phyloP scores from a whole-genome alignment of 2,113 vertebrate genomes.

The Sigmodon hispidus region DNA sequence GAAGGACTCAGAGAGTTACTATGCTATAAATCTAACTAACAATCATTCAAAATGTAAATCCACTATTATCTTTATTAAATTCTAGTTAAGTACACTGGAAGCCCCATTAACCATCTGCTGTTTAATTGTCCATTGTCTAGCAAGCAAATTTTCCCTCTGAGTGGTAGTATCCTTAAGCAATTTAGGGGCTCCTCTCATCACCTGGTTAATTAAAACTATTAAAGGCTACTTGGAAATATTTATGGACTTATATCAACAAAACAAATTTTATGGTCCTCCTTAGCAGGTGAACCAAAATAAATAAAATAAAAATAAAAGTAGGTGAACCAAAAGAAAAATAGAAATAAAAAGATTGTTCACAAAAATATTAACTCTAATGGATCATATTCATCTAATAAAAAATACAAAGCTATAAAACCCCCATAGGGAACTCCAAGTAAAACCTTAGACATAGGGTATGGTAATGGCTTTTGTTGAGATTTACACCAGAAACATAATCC shows the following conservation, averaged over 20 bases:
- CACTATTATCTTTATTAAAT: constrained; percentile 64
- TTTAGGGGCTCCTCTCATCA: constrained; percentile 26
- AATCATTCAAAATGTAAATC: constrained; percentile 62
- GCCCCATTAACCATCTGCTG: constrained; percentile 55
- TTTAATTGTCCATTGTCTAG: constrained; percentile 59
- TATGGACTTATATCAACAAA: constrained; percentile 53
- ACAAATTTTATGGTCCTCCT: not conserved
- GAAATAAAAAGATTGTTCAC: not conserved
- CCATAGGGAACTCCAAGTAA: not conserved
- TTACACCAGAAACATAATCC: not conserved
- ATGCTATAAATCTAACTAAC: constrained; percentile 52
- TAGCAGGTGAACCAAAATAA: not conserved
- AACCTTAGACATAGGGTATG: not conserved
- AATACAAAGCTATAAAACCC: not conserved
- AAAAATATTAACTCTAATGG: constrained; percentile 15
- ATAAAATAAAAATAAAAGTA: too few species aligned
- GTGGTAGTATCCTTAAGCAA: constrained; percentile 43
- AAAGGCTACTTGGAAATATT: constrained; percentile 23
- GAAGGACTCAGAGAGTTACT: constrained; percentile 7
- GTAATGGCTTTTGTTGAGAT: not conserved
- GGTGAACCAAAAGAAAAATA: constrained; percentile 1
- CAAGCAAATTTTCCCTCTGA: constrained; percentile 47
- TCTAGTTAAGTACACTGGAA: constrained; percentile 49
- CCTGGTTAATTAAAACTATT: constrained; percentile 51
- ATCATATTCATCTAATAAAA: not conserved